Base-by-base conservation (phyloP, 1,140 invertebrate species). In the Ylistrum balloti region DNA sequence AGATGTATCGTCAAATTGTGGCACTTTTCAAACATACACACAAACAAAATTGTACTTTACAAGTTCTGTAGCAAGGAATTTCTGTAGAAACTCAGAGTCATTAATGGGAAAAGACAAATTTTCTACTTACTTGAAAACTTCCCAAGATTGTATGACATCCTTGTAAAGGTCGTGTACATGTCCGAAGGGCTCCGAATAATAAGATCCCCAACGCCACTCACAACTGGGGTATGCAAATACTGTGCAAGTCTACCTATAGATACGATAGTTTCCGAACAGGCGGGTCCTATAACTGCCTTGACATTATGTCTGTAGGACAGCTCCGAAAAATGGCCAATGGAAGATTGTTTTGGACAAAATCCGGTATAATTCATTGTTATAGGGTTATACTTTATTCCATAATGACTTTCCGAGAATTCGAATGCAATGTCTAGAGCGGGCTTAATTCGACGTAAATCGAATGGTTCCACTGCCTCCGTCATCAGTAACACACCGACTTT, bases 141-240 rank as follows among this genome's bases (percentile, higher is more conserved):
- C 33, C 88, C 91, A 11, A 91, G 38, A 45, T 91, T 91, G 33
- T 91, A 91, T 0, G 91, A 91, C 91, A 90, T 88, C 33, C 91
- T 88, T 11, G 91, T 91, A 28, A 91, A 91, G 22, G 91, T 91
- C 34, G 88, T 91, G 35, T 91, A 91, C 91, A 91, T 91, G 85
- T 91, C 91, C 33, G 41, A 28, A 7, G 85, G n/a, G 28, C 88
- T 86, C 56, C 91, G 34, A 48, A 91, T 91, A 17, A 91, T 89
- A 3, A 91, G 38, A 85, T 91, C 91, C 0, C 91, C 91, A 22
- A 91, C 91, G 10, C 91, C 91, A 35, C 88, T 91, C 15, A 91
- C 88, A 56, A 91, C 88, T 0, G 91, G 91, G 38, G 89, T 56
- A 28, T 90, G 85, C 20, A 91, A 33, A 33, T 90, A 91, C 87